Base-by-base conservation (phyloP, 2,888 invertebrate genomes). In the Tetanocera ferruginea region DNA sequence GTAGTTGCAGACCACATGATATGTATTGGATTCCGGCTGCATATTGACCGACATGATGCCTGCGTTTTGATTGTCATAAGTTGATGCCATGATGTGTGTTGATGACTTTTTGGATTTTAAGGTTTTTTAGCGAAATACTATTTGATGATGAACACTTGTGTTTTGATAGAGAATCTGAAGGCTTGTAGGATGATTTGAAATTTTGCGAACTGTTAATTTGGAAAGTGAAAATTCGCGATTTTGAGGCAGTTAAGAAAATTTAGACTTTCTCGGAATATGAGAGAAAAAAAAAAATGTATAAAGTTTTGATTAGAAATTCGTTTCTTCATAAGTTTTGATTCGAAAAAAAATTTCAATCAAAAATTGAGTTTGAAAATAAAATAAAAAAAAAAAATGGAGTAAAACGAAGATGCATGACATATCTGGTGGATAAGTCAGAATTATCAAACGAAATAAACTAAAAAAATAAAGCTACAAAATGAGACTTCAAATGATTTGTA, bases 1-100 rank as follows among this genome's bases (percentile, higher is more conserved):
- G 62, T 76, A 71, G 23, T 76, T 76, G 62, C 79, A 76, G 60
- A 76, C 69, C 49, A 79, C 19, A 64, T 66, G 52, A 49, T 76
- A 79, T 14, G 23, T 55, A 23, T 60, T 43, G 8, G 31, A 23
- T n/a, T 17, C 19, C 17, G 34, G 28, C 4, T 52, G n/a, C 23
- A 43, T 55, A 11, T 52, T 66, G 14, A 67, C 5, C 34, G n/a
- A 67, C 23, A 52, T 55, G 5, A 19, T 66, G 34, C 55, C 66
- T 9, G 19, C 34, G 43, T 37, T 4, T 11, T 11, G 57, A 28
- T 60, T 60, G n/a, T n/a, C 19, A 55, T 23, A n/a, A 19, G 19
- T 19, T 19, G 19, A 55, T 23, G 5, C 23, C 23, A 23, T 55
- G 9, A 0, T 31, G 28, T 17, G 64, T 64, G 28, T 31, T 14